phyloP scores from a whole-genome alignment of 2,113 vertebrate genomes.

The Caranx ignobilis region DNA sequence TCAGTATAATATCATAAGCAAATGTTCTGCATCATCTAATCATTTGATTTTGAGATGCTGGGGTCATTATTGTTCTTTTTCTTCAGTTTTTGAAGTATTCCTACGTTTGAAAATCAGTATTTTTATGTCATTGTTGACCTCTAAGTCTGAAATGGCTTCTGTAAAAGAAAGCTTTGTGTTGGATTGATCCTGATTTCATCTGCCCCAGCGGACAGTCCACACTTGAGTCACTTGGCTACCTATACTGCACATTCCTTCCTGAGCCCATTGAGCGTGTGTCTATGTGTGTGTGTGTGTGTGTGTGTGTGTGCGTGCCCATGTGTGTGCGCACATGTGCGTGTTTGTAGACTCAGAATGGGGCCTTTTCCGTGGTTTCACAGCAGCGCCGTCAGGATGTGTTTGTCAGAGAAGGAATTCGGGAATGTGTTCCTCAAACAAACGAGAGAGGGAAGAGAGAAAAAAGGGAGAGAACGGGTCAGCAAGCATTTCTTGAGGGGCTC shows the following conservation, averaged over 20 bases:
- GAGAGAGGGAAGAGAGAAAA: constrained; percentile 36
- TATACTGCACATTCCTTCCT: constrained; percentile 74
- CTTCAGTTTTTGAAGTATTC: not conserved
- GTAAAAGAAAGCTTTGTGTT: constrained; percentile 61
- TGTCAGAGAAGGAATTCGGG: constrained; percentile 78
- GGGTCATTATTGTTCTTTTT: not conserved
- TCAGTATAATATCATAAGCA: no score
- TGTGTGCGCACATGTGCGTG: constrained; percentile 9
- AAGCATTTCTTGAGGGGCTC: constrained; percentile 59
- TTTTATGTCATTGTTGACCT: constrained; percentile 18
- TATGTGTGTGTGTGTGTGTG: constrained; percentile 17
- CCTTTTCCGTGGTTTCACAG: constrained; percentile 74
- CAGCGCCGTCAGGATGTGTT: constrained; percentile 78
- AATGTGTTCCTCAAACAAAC: constrained; percentile 83
- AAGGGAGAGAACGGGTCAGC: constrained; percentile 59
- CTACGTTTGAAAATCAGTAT: constrained; percentile 5
- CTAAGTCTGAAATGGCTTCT: constrained; percentile 16
- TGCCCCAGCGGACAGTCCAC: constrained; percentile 49
- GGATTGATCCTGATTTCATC: constrained; percentile 58
- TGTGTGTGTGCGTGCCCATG: not conserved
- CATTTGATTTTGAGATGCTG: not conserved
- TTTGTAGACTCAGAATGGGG: constrained; percentile 62
- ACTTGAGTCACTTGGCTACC: constrained; percentile 70
- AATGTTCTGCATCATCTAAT: constrained; percentile 1
- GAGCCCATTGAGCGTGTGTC: constrained; percentile 47